A percentile compares a stretch with the other conserved stretches of the same genome.
phyloP scores from a whole-genome alignment of 2,797 vertebrate genomes.

The Ctenosaura bakeri region DNA sequence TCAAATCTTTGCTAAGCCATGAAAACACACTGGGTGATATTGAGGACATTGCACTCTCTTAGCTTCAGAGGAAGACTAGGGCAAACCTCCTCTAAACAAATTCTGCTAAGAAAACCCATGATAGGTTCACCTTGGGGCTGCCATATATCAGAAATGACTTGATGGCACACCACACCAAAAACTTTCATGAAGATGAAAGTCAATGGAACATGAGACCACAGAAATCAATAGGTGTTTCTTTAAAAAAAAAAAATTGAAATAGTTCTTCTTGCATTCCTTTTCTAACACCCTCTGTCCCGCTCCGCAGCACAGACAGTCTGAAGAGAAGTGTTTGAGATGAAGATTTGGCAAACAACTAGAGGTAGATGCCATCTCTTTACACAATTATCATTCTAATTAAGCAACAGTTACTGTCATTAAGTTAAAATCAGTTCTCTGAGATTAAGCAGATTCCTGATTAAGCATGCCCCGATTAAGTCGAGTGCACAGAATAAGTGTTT shows the following conservation, averaged over 20 bases:
- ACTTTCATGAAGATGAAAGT: neutral
- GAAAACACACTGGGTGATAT: too few relatives aligned
- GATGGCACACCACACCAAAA: too few relatives aligned
- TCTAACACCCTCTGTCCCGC: neutral
- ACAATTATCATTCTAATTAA: slow-evolving; percentile 48
- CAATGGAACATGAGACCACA: neutral
- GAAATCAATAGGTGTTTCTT: neutral
- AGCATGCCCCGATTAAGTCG: slow-evolving; percentile 7
- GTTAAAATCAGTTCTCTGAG: slow-evolving; percentile 49
- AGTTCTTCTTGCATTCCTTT: neutral
- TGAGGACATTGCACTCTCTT: too few relatives aligned
- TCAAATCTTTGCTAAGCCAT: too few relatives aligned
- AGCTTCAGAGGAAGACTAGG: too few relatives aligned
- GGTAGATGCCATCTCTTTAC: slow-evolving; percentile 14
- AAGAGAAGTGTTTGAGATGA: slow-evolving; percentile 12
- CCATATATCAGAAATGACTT: too few relatives aligned
- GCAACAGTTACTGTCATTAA: slow-evolving; percentile 29
- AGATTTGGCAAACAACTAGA: slow-evolving; percentile 45
- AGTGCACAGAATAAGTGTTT: slow-evolving; percentile 34
- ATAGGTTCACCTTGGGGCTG: too few relatives aligned
- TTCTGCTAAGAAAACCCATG: too few relatives aligned
- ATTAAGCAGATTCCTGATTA: slow-evolving; percentile 45
- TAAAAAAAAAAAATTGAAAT: neutral
- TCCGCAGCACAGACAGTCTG: neutral
- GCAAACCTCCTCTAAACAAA: too few relatives aligned